phyloP scores from a whole-genome alignment of 2,113 vertebrate species.

The Siniperca chuatsi region DNA sequence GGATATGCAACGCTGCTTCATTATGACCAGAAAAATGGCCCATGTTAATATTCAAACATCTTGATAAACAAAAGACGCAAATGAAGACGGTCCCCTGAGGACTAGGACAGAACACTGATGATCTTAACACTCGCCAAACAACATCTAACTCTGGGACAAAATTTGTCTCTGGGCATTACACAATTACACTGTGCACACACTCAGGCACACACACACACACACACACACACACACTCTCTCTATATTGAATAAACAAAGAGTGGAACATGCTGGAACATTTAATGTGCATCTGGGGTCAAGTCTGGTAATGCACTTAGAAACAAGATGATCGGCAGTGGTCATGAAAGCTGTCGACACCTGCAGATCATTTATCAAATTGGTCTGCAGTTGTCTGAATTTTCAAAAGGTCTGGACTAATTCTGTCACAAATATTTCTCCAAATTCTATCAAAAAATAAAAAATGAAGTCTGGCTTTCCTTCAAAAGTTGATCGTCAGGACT shows the following conservation, averaged over 20 bases:
- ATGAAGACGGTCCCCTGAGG: slow-evolving; percentile 59
- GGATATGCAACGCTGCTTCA: slow-evolving; percentile 68
- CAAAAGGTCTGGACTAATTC: slow-evolving; percentile 41
- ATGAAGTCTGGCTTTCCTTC: slow-evolving; percentile 21
- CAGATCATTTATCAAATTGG: slow-evolving; percentile 77
- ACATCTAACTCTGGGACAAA: slow-evolving; percentile 42
- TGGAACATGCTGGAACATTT: slow-evolving; percentile 70
- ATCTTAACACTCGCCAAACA: slow-evolving; percentile 63
- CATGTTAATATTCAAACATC: slow-evolving; percentile 79
- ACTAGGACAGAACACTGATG: slow-evolving; percentile 65
- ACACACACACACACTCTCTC: slow-evolving; percentile 18
- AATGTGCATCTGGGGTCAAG: slow-evolving; percentile 71
- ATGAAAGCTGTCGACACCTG: slow-evolving; percentile 68
- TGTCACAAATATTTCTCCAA: slow-evolving; percentile 52
- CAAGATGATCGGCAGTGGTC: slow-evolving; percentile 56
- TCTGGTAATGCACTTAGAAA: slow-evolving; percentile 76
- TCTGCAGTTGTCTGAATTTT: slow-evolving; percentile 52
- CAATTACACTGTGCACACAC: neutral
- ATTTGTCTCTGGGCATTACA: slow-evolving; percentile 50
- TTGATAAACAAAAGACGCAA: slow-evolving; percentile 81
- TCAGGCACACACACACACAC: neutral
- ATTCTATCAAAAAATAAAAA: slow-evolving; percentile 52
- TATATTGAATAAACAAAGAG: slow-evolving; percentile 65
- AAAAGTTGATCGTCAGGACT: slow-evolving; percentile 16
- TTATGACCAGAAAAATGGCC: slow-evolving; percentile 69